These are phyloP conservation scores for Eristalis tenax DNA, from an alignment of 2,888 invertebrate species.

Conservation along the genomic window DNA sequence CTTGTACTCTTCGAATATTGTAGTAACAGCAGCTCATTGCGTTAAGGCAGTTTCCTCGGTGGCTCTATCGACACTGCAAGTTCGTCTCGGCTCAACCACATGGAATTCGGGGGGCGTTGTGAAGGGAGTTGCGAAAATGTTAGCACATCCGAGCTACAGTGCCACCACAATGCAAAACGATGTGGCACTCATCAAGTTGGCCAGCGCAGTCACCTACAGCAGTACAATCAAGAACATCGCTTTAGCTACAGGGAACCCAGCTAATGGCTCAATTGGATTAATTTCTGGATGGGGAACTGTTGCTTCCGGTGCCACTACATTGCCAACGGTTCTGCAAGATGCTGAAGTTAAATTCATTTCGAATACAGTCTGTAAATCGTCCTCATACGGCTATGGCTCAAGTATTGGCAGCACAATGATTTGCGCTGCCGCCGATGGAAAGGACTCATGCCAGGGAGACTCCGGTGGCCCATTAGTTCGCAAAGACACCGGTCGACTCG, in stretches of 20 bases:
- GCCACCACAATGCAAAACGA: constrained; percentile 12
- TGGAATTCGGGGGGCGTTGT: constrained; percentile 29
- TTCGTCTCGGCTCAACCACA: constrained; percentile 10
- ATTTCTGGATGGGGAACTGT: constrained; percentile 28
- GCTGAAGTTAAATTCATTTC: constrained; percentile 82
- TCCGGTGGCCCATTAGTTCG: constrained; percentile 78
- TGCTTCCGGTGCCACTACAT: background rate
- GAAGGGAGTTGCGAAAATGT: background rate
- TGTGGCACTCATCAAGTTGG: constrained; percentile 1
- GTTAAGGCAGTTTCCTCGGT: constrained; percentile 49
- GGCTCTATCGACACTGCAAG: background rate
- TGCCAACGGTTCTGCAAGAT: constrained; percentile 79
- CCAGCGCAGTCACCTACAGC: background rate
- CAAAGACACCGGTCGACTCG: constrained; percentile 72
- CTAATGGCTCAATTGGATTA: background rate
- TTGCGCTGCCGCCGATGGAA: constrained; percentile 82
- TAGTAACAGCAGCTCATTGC: constrained; percentile 82
- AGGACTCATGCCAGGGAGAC: constrained; percentile 82
- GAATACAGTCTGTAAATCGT: constrained; percentile 79
- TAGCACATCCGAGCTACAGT: constrained; percentile 2
- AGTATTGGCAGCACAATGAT: constrained; percentile 82
- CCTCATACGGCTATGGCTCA: constrained; percentile 79
- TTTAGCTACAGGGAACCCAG: background rate
- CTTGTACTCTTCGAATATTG: constrained; percentile 76
- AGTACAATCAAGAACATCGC: background rate